Conservation (phyloP, 2,797 vertebrate genomes). For the Hybognathus amarus region DNA sequence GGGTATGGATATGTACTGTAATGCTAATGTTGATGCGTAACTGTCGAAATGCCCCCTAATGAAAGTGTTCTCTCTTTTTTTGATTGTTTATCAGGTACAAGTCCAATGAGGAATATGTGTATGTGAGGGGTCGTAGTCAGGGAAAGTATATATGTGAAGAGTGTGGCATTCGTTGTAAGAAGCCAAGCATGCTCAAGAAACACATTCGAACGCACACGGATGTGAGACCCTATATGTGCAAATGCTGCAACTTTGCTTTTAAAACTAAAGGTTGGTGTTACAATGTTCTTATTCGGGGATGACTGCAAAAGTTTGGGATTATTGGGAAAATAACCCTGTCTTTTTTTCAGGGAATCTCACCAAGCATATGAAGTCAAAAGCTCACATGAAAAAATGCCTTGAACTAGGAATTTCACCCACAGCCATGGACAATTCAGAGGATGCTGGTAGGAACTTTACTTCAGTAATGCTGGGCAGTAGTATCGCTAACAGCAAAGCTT, state of each 20-base stretch:
- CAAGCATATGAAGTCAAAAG: slow-evolving; percentile 99
- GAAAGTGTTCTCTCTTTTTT: slow-evolving; percentile 41
- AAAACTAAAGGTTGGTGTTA: slow-evolving; percentile 94
- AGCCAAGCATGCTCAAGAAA: slow-evolving; percentile 99
- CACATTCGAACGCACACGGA: slow-evolving; percentile 99
- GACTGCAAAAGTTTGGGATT: not conserved
- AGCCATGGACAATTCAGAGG: slow-evolving; percentile 90
- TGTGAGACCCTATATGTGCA: slow-evolving; percentile 96
- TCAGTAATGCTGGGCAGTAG: not conserved
- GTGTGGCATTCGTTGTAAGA: slow-evolving; percentile 99
- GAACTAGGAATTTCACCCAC: slow-evolving; percentile 95
- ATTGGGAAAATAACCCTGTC: slow-evolving; percentile 10
- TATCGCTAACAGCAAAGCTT: not conserved
- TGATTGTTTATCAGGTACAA: slow-evolving; percentile 85
- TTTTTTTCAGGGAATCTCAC: slow-evolving; percentile 90
- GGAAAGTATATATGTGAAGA: slow-evolving; percentile 99
- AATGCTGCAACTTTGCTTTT: slow-evolving; percentile 98
- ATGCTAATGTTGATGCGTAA: not conserved
- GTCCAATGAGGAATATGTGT: slow-evolving; percentile 98
- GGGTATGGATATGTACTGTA: slow-evolving; percentile 82
- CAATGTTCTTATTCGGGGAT: not conserved
- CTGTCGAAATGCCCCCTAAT: not conserved
- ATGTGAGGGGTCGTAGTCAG: slow-evolving; percentile 95
- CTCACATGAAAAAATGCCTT: slow-evolving; percentile 99
- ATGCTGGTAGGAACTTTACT: slow-evolving; percentile 82